Base-by-base conservation (phyloP, 2,113 vertebrate species). In the Sprattus sprattus region DNA sequence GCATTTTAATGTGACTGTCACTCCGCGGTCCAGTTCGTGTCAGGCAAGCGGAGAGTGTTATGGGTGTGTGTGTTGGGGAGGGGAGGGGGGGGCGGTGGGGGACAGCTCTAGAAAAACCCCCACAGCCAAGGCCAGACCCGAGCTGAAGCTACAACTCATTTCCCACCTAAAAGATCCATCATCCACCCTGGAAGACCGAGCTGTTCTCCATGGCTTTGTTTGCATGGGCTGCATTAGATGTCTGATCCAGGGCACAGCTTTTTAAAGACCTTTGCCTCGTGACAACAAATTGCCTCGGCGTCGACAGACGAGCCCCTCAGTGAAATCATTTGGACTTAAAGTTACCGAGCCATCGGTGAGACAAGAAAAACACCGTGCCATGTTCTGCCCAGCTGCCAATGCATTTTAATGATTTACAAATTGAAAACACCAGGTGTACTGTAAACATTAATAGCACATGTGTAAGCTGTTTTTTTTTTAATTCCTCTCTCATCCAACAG, bases 1-100 rank as follows among this genome's bases (percentile, higher is more conserved):
- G 96, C 93, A 94, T 96, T 97, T 96, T 96, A 96, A 97, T 96
- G 95, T 94, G 95, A 95, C 96, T 96, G 95, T 96, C 96, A 97
- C 96, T 83, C 91, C 94, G 91, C 90, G 89, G 90, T 89, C 91
- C 93, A 85, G 84, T 95, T 95, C 94, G 93, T 92, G 93, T 93
- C 93, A 92, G 83, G 89, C 94, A 93, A 95, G 81, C 85, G 95
- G 94, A 93, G 95, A 93, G 91, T 64, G 92, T 94, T 94, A 92
- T 93, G 93, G 92, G 89, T 64, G 60, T 64, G 60, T 64, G 60
- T 64, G 60, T 64, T 22, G n/a, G 88, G 94, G 91, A 92, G 93
- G 92, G 92, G 92, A 44, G 28, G 3, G 15, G 67, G 81, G 18
- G 15, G 3, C 9, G 67, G 81, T 11, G 15, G 20, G 81, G 47